phyloP scores from a whole-genome alignment of 1,140 invertebrate genomes.

The Ooceraea biroi region DNA sequence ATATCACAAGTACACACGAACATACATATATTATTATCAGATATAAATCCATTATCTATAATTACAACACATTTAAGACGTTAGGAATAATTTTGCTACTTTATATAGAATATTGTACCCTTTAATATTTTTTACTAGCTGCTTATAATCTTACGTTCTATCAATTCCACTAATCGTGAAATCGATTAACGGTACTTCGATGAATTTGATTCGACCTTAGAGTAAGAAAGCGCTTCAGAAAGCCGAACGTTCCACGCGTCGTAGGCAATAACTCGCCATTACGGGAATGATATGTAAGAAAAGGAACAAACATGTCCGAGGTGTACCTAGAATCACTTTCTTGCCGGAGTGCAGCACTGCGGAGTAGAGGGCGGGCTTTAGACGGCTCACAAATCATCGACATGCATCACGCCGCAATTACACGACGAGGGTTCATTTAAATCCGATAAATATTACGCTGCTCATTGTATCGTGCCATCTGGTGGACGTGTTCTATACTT shows the following conservation, averaged over 20 bases:
- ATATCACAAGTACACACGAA: background rate
- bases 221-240: constrained; percentile 66
- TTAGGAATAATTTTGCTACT: constrained; percentile 16
- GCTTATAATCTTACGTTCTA: constrained; percentile 3
- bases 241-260: constrained; percentile 29
- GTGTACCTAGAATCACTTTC: constrained; percentile 69
- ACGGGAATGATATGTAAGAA: constrained; percentile 66
- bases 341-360: constrained; percentile 20
- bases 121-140: too few species aligned
- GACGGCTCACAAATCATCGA: constrained; percentile 84
- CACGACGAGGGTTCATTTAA: constrained; percentile 86
- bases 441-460: constrained; percentile 84
- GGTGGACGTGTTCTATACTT: constrained; percentile 65
- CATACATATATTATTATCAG: background rate
- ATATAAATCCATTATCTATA: constrained; percentile 1
- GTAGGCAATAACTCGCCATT: constrained; percentile 78
- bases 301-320: constrained; percentile 41
- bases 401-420: constrained; percentile 86
- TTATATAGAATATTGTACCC: too few species aligned
- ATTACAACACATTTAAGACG: background rate
- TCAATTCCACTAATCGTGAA: constrained; percentile 53
- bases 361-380: constrained; percentile 75
- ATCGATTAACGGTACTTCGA: constrained; percentile 69
- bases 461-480: constrained; percentile 82
- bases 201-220: constrained; percentile 56